These are phyloP conservation scores for Chloebia gouldiae DNA, from an alignment of 2,113 vertebrate genomes.

Conservation along the genomic window DNA sequence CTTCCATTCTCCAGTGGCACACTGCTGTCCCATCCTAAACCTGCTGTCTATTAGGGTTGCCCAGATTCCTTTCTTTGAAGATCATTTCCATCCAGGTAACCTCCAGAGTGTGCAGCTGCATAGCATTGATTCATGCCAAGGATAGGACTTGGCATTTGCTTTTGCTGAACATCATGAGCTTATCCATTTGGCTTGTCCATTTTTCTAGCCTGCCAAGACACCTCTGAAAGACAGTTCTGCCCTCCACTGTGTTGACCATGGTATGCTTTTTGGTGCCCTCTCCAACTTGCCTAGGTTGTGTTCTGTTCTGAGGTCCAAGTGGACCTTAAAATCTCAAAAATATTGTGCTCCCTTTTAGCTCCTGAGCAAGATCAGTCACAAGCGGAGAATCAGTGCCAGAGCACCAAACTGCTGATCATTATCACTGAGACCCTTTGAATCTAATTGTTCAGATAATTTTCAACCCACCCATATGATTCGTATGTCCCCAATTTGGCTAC, in stretches of 20 bases:
- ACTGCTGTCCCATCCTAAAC: background rate
- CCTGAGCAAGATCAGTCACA: background rate
- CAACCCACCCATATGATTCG: no score
- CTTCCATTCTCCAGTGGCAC: background rate
- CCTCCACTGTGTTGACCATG: background rate
- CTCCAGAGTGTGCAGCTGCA: background rate
- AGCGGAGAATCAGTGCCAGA: background rate
- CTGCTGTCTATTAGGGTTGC: rapidly evolving
- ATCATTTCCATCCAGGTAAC: background rate
- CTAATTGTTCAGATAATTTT: background rate
- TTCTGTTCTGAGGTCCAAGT: background rate
- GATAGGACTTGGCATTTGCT: background rate
- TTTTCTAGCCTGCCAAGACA: background rate
- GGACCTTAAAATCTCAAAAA: background rate
- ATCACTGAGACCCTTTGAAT: background rate
- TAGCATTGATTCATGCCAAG: background rate
- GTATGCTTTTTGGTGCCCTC: background rate
- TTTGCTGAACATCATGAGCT: background rate
- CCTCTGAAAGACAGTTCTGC: background rate
- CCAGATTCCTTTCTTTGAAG: background rate
- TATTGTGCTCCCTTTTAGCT: background rate
- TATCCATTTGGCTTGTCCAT: background rate
- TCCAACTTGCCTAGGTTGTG: background rate
- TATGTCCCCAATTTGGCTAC: background rate
- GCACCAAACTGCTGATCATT: background rate